These are phyloP conservation scores for Chaetura pelagica DNA, from an alignment of 2,113 vertebrate genomes.

Conservation along the genomic window DNA sequence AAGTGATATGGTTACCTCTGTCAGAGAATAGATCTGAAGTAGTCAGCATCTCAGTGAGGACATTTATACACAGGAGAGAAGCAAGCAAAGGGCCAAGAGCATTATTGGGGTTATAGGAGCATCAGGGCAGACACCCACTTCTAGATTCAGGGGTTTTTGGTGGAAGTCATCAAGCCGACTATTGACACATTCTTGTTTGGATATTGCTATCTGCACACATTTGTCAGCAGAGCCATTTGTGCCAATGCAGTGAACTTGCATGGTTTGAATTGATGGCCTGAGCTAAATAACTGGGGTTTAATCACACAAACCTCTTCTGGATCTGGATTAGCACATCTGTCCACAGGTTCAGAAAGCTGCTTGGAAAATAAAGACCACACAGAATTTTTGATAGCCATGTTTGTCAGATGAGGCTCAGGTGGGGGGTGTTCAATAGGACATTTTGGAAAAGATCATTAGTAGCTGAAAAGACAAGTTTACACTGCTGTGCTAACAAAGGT, in stretches of 20 bases:
- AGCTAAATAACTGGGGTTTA: background rate
- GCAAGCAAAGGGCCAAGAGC: background rate
- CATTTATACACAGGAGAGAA: background rate
- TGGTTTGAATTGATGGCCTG: background rate
- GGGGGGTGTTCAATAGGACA: background rate
- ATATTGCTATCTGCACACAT: accelerated
- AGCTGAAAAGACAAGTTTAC: background rate
- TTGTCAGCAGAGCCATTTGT: background rate
- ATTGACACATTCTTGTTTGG: background rate
- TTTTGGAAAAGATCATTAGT: background rate
- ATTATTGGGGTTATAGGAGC: background rate
- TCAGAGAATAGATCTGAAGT: background rate
- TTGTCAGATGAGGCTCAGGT: background rate
- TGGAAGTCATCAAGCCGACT: background rate
- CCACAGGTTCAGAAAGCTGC: background rate
- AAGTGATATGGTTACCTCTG: background rate
- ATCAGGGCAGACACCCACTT: background rate
- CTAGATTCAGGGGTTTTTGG: background rate
- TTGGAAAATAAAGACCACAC: background rate
- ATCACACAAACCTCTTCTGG: background rate
- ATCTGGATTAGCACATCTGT: background rate
- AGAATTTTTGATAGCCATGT: background rate
- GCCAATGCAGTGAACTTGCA: background rate
- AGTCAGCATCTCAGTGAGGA: background rate
- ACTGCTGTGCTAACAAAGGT: background rate